These are phyloP conservation scores for Vanessa cardui DNA, from an alignment of 2,888 invertebrate species.

Conservation along the genomic window DNA sequence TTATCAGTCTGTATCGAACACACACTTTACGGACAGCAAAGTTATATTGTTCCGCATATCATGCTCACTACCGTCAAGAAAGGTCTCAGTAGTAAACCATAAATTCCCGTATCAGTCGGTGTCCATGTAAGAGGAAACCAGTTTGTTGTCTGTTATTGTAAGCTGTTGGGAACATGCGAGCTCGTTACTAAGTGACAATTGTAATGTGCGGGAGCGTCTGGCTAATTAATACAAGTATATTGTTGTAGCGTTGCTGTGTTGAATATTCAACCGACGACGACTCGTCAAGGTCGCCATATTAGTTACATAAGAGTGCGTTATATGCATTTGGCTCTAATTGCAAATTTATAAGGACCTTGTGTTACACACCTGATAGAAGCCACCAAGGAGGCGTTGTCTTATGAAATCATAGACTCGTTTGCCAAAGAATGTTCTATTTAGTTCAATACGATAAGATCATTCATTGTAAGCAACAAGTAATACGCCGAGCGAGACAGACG, in stretches of 20 bases:
- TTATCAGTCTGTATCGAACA: neutral
- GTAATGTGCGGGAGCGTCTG: conserved; percentile 19
- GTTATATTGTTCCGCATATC: conserved; percentile 6
- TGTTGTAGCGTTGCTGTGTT: conserved; percentile 2
- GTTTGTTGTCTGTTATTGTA: conserved; percentile 2
- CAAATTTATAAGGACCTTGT: conserved; percentile 19
- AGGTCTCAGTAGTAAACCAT: neutral
- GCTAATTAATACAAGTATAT: conserved; percentile 28
- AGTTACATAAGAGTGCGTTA: conserved; percentile 18
- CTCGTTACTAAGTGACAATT: conserved; percentile 12
- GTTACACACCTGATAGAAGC: conserved; percentile 3
- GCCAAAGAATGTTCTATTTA: conserved; percentile 5
- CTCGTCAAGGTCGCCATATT: conserved; percentile 14
- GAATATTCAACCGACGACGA: conserved; percentile 27
- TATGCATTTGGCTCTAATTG: conserved; percentile 20
- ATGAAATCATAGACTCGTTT: conserved; percentile 3
- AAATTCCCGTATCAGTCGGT: neutral
- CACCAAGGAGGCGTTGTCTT: conserved; percentile 11
- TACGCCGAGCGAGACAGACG: neutral
- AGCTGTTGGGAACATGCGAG: conserved; percentile 3
- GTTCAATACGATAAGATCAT: neutral
- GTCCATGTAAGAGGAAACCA: conserved; percentile 3
- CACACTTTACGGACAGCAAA: neutral
- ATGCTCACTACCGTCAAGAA: neutral
- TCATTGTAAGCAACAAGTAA: neutral